phyloP scores from a whole-genome alignment of 2,113 vertebrate species.

The Corythaixoides concolor region DNA sequence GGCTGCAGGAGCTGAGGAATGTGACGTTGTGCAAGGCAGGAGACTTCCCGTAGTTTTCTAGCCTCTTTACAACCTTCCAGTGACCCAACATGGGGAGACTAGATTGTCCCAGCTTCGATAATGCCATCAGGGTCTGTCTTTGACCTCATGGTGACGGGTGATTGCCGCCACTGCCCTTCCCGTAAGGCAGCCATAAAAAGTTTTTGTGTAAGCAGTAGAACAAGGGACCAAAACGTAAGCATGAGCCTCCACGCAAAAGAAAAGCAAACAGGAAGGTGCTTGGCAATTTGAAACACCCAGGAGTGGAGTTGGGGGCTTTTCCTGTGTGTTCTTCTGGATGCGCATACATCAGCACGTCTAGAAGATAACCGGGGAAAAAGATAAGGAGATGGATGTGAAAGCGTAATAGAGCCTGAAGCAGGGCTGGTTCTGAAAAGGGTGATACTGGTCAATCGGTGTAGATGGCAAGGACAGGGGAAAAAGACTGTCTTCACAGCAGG shows the following conservation, averaged over 20 bases:
- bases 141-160: neutral
- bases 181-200: neutral
- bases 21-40: neutral
- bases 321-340: neutral
- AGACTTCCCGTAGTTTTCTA: neutral
- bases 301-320: neutral
- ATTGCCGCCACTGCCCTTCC: constrained; percentile 16
- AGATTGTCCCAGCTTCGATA: neutral
- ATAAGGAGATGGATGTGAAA: neutral
- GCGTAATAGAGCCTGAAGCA: neutral
- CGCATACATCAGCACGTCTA: fast-evolving
- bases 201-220: neutral
- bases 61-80: neutral
- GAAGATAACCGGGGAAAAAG: neutral
- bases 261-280: neutral
- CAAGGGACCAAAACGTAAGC: neutral
- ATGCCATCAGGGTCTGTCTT: constrained; percentile 5
- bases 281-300: neutral
- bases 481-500: neutral
- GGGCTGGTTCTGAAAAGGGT: neutral
- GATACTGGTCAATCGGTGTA: neutral
- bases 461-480: neutral
- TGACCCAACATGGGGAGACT: neutral
- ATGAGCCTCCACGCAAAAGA: neutral
- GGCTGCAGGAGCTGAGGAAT: neutral